phyloP scores from a whole-genome alignment of 1,140 invertebrate genomes.

The Eumeta japonica region DNA sequence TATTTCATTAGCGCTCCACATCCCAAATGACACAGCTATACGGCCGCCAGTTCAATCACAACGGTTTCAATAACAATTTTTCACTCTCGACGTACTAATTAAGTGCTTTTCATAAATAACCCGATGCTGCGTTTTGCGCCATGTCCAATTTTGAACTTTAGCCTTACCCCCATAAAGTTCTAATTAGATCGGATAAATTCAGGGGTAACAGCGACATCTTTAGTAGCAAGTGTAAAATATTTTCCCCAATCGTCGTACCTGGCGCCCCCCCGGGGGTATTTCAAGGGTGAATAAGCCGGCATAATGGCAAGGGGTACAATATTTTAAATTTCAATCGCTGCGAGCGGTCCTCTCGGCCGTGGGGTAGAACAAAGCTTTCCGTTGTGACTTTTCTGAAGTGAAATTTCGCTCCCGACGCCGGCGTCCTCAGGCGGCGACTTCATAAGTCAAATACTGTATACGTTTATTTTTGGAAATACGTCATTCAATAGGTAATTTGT shows the following conservation, averaged over 20 bases:
- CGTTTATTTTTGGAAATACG: no score
- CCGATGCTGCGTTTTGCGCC: slow-evolving; percentile 11
- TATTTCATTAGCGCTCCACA: slow-evolving; percentile 49
- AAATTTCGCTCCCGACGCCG: slow-evolving; percentile 1
- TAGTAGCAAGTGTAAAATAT: slow-evolving; percentile 58
- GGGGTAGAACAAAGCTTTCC: slow-evolving; percentile 46
- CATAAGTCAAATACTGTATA: no score
- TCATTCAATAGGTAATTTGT: no score
- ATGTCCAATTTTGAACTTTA: slow-evolving; percentile 22
- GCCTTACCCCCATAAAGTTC: slow-evolving; percentile 12
- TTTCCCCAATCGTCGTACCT: slow-evolving; percentile 56
- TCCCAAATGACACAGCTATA: slow-evolving; percentile 56
- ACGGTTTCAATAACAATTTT: slow-evolving; percentile 57
- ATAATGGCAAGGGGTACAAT: slow-evolving; percentile 59
- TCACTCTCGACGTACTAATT: slow-evolving; percentile 57
- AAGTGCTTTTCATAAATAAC: slow-evolving; percentile 55
- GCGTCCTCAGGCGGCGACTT: no score
- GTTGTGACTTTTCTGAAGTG: slow-evolving; percentile 47
- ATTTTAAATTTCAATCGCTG: slow-evolving; percentile 60
- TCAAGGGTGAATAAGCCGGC: slow-evolving; percentile 59
- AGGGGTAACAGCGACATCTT: slow-evolving; percentile 49
- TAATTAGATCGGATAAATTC: slow-evolving; percentile 19
- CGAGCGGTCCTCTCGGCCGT: slow-evolving; percentile 39
- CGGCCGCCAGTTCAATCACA: slow-evolving; percentile 51
- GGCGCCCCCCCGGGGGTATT: slow-evolving; percentile 57